A percentile compares a stretch with the other conserved stretches of the same genome.
These are phyloP conservation scores for Caenorhabditis sp. DNA, from an alignment of 2,888 invertebrate species.

Conservation along the genomic window DNA sequence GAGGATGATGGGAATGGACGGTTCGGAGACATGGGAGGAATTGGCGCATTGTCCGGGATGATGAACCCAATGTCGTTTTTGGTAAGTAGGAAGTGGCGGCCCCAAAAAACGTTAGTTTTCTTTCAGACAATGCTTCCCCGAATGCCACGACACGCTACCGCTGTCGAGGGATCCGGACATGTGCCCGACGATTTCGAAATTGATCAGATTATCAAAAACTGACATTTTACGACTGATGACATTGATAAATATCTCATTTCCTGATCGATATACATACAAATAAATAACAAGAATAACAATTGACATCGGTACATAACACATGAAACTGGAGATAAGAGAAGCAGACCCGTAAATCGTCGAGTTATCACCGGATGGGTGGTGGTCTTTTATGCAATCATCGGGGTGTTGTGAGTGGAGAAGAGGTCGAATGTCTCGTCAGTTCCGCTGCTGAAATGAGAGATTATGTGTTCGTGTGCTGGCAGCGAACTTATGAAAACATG, in stretches of 20 bases:
- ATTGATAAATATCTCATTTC: not conserved
- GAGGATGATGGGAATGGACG: no score
- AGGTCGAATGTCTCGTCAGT: constrained; percentile 18
- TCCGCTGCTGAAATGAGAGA: constrained; percentile 28
- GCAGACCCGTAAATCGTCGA: not conserved
- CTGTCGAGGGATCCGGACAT: not conserved
- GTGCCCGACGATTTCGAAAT: not conserved
- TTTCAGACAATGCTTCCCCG: constrained; percentile 22
- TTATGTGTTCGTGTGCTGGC: no score
- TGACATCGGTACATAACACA: not conserved
- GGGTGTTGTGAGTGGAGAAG: constrained; percentile 16
- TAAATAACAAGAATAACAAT: not conserved
- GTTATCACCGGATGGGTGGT: no score
- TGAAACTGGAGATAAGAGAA: not conserved
- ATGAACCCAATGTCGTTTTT: not conserved
- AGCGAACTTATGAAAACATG: not conserved
- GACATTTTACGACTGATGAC: not conserved
- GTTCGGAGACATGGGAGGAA: no score
- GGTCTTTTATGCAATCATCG: constrained; percentile 17
- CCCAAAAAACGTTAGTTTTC: not conserved
- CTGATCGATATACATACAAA: not conserved
- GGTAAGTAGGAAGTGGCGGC: not conserved
- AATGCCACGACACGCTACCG: not conserved
- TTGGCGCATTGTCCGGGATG: no score
- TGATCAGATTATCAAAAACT: constrained; percentile 22